These are phyloP conservation scores for Pocillopora damicornis DNA, from an alignment of 64 coral and sea anemone species.

Conservation along the genomic window DNA sequence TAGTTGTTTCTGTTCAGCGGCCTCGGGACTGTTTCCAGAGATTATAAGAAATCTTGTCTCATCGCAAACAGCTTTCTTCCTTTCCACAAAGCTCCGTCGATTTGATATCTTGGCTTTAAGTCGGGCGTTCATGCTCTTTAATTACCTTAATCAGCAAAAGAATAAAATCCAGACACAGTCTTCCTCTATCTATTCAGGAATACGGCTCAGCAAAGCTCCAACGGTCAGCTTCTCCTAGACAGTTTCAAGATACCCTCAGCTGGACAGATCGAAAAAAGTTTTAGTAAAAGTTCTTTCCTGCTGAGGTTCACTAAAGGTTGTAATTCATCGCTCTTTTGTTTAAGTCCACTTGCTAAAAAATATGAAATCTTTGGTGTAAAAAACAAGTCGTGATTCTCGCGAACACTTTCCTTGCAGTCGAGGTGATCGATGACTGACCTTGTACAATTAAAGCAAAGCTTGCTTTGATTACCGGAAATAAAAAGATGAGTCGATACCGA, in stretches of 20 bases:
- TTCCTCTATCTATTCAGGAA: background rate
- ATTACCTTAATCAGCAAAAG: background rate
- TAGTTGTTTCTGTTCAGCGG: background rate
- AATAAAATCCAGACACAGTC: background rate
- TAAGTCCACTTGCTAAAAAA: background rate
- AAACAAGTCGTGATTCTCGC: background rate
- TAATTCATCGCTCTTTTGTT: no score
- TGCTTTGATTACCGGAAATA: background rate
- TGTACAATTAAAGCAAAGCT: background rate
- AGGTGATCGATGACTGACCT: background rate
- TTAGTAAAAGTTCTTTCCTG: no score
- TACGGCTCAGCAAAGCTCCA: background rate
- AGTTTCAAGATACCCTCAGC: no score
- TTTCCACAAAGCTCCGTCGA: background rate
- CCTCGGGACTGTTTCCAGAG: slow-evolving; percentile 2
- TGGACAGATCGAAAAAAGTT: no score
- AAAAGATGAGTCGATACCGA: background rate
- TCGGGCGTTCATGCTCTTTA: background rate
- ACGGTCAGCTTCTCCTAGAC: no score
- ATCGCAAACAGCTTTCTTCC: background rate
- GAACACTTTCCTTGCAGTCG: background rate
- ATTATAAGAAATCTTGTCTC: slow-evolving; percentile 17
- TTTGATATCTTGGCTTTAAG: background rate
- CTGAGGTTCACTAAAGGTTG: no score
- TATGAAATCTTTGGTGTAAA: background rate